phyloP scores from a whole-genome alignment of 2,113 vertebrate species.

The Oxyruncus cristatus region DNA sequence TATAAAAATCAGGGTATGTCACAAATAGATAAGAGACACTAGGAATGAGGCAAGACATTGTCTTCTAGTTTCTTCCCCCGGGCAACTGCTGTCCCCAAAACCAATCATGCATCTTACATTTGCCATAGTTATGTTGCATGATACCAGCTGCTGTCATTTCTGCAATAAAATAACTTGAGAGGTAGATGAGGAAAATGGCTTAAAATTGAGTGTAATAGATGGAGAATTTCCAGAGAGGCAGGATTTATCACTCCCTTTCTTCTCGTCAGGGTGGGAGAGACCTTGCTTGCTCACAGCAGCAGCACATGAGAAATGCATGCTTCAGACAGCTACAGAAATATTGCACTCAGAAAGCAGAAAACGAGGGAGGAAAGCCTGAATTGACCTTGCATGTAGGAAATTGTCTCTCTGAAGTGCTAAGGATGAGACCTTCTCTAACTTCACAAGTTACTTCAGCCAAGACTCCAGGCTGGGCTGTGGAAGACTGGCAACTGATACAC shows the following conservation, averaged over 20 bases:
- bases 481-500: not conserved
- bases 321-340: not conserved
- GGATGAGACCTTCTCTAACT: not conserved
- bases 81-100: not conserved
- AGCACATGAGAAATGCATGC: not conserved
- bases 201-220: not conserved
- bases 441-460: not conserved
- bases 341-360: not conserved
- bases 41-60: not conserved
- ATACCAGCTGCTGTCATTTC: not conserved
- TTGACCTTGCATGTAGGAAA: accelerated
- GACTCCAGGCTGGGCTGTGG: not conserved
- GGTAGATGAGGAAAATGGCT: not conserved
- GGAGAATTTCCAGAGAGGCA: not conserved
- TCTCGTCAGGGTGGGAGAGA: not conserved
- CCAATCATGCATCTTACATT: not conserved
- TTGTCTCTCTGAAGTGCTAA: not conserved
- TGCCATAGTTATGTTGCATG: not conserved
- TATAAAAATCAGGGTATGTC: not conserved
- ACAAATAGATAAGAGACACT: not conserved
- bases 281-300: not conserved
- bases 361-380: not conserved
- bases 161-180: not conserved
- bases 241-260: not conserved
- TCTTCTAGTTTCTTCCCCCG: not conserved